Base-by-base conservation (phyloP, 2,113 vertebrate species). In the Microcebus ravelobensis region DNA sequence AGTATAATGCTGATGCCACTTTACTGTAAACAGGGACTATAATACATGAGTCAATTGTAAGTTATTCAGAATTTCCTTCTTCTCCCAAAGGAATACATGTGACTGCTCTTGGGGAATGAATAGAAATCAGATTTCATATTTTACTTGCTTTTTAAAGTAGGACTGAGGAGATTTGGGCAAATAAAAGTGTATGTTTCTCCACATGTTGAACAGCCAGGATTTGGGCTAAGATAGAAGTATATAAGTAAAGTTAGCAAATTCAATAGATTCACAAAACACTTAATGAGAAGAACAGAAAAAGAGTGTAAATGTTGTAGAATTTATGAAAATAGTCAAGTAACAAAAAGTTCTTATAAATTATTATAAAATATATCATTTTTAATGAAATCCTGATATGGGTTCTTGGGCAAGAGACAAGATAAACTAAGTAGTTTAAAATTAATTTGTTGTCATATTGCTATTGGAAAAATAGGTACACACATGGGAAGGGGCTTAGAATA, bases 311-410 rank as follows among this genome's bases (percentile, higher is more conserved):
- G 34, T 82, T 88, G 11, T 96, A 57, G 17, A 48, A 9, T 57
- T 79, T 5, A 57, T 93, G 27, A 67, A 74, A 95, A 67, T 84
- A 92, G 42, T 61, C n/a, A 97, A 68, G 3, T 93, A 70, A 93
- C 63, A 94, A 52, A 27, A 74, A 29, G 6, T 87, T 80, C 18
- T 85, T 80, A 3, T 31, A 74, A 92, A 68, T 70, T 92, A 42
- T 59, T 91, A 85, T 39, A 84, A 87, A 81, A 57, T 36, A 17
- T 36, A 55, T 34, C 39, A 36, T 74, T 91, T 59, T 80, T 67
- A 68, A 55, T 87, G 73, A 93, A 96, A 88, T 80, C 48, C 34
- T 55, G 6, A 7, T 21, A n/a, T 74, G 18, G 4, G 52, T 96
- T 88, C 42, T 57, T 81, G 80, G 25, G 73, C 70, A 50, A 81